These are phyloP conservation scores for Spialia ferax DNA, from an alignment of 2,888 invertebrate genomes.

Conservation along the genomic window DNA sequence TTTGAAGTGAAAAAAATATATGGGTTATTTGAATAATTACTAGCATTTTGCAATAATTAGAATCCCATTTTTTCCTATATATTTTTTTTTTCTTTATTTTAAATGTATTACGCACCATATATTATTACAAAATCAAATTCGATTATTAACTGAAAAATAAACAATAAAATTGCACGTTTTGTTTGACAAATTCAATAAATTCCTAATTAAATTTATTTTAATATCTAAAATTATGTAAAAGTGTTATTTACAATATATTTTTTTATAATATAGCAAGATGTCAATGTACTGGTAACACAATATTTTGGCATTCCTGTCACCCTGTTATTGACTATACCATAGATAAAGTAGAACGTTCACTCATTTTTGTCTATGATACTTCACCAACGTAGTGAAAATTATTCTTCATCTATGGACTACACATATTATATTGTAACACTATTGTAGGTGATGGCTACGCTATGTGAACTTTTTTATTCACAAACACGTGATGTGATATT, in stretches of 20 bases:
- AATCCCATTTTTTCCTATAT: too few species aligned
- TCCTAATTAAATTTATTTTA: constrained; percentile 5
- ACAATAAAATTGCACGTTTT: constrained; percentile 2
- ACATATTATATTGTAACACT: constrained; percentile 12
- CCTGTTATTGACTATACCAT: constrained; percentile 47
- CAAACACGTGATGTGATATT: background rate
- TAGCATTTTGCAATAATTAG: background rate
- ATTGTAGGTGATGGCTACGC: background rate
- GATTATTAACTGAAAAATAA: background rate
- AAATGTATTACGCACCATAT: background rate
- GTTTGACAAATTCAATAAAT: constrained; percentile 1
- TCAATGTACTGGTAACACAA: constrained; percentile 51
- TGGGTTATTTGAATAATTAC: background rate
- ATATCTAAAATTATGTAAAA: constrained; percentile 20
- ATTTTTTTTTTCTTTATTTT: background rate
- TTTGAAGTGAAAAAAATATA: background rate
- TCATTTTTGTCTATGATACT: background rate
- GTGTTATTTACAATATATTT: constrained; percentile 28
- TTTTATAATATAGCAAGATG: constrained; percentile 22
- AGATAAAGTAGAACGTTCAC: background rate
- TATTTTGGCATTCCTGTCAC: constrained; percentile 62
- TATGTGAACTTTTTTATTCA: background rate
- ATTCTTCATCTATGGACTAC: background rate
- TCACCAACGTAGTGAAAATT: background rate
- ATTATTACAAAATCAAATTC: background rate